A percentile compares a stretch with the other conserved stretches of the same genome.
Conservation (phyloP, 2,113 vertebrate genomes). For the Trichechus manatus region DNA sequence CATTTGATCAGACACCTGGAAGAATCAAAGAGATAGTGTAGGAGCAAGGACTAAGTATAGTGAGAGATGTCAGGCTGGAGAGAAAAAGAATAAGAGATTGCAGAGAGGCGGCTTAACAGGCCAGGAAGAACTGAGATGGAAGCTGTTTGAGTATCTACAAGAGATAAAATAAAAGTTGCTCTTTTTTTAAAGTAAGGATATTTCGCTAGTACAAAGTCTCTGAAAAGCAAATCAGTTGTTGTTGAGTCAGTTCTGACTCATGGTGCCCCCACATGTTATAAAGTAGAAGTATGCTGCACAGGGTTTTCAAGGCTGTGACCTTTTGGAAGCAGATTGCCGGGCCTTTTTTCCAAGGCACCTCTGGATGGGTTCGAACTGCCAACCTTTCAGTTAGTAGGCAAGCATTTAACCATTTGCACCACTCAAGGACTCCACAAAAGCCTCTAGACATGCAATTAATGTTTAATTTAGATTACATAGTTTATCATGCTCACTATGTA, state of each 20-base stretch:
- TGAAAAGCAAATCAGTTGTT: background rate
- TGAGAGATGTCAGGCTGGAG: background rate
- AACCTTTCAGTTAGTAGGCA: background rate
- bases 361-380: background rate
- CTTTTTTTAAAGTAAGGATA: conserved; percentile 44
- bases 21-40: background rate
- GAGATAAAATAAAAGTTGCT: conserved; percentile 25
- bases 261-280: background rate
- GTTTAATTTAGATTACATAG: conserved; percentile 46
- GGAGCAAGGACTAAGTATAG: background rate
- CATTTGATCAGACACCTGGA: background rate
- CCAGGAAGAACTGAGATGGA: background rate
- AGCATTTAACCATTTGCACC: background rate
- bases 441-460: conserved; percentile 28
- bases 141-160: background rate
- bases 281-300: background rate
- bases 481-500: background rate
- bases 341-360: too few relatives aligned
- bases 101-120: background rate
- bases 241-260: background rate
- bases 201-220: conserved; percentile 16
- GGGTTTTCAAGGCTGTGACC: background rate
- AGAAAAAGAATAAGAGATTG: background rate
- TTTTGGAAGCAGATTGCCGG: too few relatives aligned
- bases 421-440: background rate